Conservation (phyloP, 1,140 invertebrate species). For the Calephelis virginiensis region DNA sequence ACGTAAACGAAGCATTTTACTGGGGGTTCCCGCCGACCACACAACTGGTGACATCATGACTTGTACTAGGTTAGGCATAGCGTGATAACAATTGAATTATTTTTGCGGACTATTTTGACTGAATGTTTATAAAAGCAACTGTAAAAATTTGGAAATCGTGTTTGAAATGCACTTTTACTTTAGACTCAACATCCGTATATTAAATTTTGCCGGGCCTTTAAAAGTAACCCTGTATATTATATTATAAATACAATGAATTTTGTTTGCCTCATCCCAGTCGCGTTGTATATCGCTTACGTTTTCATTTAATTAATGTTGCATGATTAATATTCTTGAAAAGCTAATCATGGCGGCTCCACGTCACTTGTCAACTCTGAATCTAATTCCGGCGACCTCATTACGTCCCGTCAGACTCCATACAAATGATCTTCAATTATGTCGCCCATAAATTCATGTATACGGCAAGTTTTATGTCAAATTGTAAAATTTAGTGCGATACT, state of each 20-base stretch:
- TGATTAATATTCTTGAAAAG: constrained; percentile 15
- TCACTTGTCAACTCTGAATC: constrained; percentile 17
- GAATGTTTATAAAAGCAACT: too few species aligned
- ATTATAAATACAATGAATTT: background rate
- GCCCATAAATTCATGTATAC: background rate
- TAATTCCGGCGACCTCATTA: constrained; percentile 16
- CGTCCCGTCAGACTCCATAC: constrained; percentile 13
- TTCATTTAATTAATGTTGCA: constrained; percentile 16
- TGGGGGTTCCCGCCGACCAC: too few species aligned
- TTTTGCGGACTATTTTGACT: too few species aligned
- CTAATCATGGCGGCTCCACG: constrained; percentile 13
- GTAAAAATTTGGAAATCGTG: too few species aligned
- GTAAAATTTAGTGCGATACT: background rate
- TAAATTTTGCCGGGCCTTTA: too few species aligned
- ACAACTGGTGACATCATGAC: too few species aligned
- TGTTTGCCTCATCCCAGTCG: background rate
- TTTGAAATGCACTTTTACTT: too few species aligned
- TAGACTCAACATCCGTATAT: too few species aligned
- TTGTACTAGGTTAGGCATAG: too few species aligned
- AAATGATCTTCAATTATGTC: constrained; percentile 7
- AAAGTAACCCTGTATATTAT: too few species aligned
- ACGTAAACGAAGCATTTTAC: too few species aligned
- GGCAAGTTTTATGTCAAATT: background rate
- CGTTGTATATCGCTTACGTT: constrained; percentile 11
- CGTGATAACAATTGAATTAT: too few species aligned